Evolutionary conservation across 2,888 invertebrate genomes (phyloP), one percentile per base, ranked within the genome.

Genomic region (Hirtodrosophila alboralis): DNA sequence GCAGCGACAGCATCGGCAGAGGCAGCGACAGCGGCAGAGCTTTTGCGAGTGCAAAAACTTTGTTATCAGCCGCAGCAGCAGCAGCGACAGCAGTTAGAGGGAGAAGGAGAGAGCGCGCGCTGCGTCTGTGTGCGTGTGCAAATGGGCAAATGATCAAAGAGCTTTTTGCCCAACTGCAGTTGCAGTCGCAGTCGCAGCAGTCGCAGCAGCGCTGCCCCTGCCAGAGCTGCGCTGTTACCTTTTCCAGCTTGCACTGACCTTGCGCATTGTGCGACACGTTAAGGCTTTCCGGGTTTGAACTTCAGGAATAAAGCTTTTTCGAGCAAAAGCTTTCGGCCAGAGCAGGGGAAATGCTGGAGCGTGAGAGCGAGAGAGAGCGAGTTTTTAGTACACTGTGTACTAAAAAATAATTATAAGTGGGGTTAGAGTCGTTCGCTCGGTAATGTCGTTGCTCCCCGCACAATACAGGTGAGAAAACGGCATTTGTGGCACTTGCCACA

Each of bases 231-330:
- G n/a, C 73, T 59, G 68, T 47, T 57, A 72, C 62, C 80, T 79
- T 65, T 61, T 59, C 47, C 81, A 87, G 75, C 83, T 73, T 86
- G 86, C 84, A 84, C 84, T 87, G 84, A 87, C 84, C 84, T 84
- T 84, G 84, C 84, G 84, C 86, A 83, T 59, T 80, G 62, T 75
- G 78, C 57, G 48, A 45, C 45, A 64, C 75, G 77, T 86, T 80
- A 60, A 51, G 52, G 18, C 31, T 57, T 23, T 54, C 84, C 83
- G 60, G 81, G 62, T 53, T 43, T 51, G 38, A 85, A 86, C 87
- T 86, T 83, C 87, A 54, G 87, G 87, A 86, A 86, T 57, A 27
- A 74, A 83, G 83, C 87, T 85, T 71, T 71, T 13, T n/a, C 38
- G 18, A 16, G 27, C 26, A 28, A 10, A 61, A 86, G 77, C 81